A percentile compares a stretch with the other conserved stretches of the same genome.
Conservation (phyloP, 2,888 invertebrate genomes). For the Xestia c-nigrum region DNA sequence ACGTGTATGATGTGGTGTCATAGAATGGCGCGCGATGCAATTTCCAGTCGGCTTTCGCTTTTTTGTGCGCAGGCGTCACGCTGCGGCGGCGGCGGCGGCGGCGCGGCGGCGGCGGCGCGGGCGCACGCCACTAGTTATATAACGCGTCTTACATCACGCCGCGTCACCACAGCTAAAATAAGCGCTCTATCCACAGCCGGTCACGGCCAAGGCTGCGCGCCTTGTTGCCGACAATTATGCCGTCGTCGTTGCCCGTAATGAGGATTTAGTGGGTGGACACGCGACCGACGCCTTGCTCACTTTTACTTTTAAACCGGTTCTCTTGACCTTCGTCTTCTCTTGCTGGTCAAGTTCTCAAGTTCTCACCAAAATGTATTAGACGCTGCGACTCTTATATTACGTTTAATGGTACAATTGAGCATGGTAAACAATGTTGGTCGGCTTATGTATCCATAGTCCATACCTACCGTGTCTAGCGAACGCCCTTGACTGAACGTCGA, state of each 20-base stretch:
- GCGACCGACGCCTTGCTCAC: conserved; percentile 81
- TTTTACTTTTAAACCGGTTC: conserved; percentile 89
- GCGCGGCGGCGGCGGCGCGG: conserved; percentile 77
- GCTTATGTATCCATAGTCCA: conserved; percentile 70
- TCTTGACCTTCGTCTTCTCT: conserved; percentile 81
- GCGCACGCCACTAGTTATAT: conserved; percentile 83
- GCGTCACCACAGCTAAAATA: conserved; percentile 89
- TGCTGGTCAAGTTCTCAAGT: conserved; percentile 54
- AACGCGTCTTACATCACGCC: conserved; percentile 87
- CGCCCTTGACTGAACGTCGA: conserved; percentile 89
- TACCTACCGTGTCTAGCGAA: conserved; percentile 84
- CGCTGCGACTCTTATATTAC: conserved; percentile 41
- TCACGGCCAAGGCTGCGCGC: conserved; percentile 90
- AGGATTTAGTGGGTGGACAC: conserved; percentile 89
- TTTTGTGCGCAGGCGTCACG: conserved; percentile 76
- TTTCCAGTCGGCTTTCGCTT: conserved; percentile 88
- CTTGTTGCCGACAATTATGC: conserved; percentile 86
- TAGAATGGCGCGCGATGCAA: conserved; percentile 73
- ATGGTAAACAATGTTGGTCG: conserved; percentile 76
- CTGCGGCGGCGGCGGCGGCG: conserved; percentile 74
- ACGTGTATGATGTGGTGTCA: conserved; percentile 59
- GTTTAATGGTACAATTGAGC: conserved; percentile 59
- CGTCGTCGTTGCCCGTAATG: conserved; percentile 83
- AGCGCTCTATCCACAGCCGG: conserved; percentile 86
- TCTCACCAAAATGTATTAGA: conserved; percentile 61